Evolutionary conservation across 2,888 invertebrate species (phyloP), one percentile per base, ranked within the genome.

Genomic region (Tanypteryx hageni): DNA sequence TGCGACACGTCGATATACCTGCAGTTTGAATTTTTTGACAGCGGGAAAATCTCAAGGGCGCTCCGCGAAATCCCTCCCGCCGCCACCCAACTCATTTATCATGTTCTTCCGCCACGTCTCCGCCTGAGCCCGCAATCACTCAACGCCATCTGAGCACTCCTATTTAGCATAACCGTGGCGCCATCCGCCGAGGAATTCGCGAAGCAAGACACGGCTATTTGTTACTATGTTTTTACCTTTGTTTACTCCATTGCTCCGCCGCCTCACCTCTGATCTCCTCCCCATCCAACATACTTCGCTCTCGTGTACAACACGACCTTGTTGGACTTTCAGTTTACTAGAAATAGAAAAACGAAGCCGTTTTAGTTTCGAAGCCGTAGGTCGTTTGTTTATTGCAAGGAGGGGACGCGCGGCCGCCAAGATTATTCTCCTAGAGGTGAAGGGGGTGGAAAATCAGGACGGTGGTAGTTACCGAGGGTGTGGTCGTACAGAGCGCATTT

Each of bases 181-280:
- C 76, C 76, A 76, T 27, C 22, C 76, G 76, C 13, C 22, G 76
- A 76, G 27, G 27, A 76, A 76, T 76, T 22, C 16, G 76, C 22
- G 22, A 27, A 76, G 16, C 76, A 27, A 76, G 76, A 76, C 13
- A 27, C 22, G 27, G 22, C 76, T 76, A 76, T 76, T 76, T 76
- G 76, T 76, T 76, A 22, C 76, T 76, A 76, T 76, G 76, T 76
- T 76, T 44, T 76, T 76, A 76, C 76, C 76, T 76, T 76, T 76
- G 76, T 76, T 76, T 11, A 76, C 76, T 27, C 76, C 76, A 27
- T 27, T 27, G 22, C 10, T 27, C 27, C 4, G 7, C 61, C 1
- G 76, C 11, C 18, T 76, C 76, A 76, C 76, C 76, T 76, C 27
- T 76, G 76, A 22, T 22, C 76, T 76, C 27, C 13, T 27, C 7